Evolutionary conservation across 1,140 invertebrate genomes (phyloP).

Genomic region (Helicoverpa armigera): DNA sequence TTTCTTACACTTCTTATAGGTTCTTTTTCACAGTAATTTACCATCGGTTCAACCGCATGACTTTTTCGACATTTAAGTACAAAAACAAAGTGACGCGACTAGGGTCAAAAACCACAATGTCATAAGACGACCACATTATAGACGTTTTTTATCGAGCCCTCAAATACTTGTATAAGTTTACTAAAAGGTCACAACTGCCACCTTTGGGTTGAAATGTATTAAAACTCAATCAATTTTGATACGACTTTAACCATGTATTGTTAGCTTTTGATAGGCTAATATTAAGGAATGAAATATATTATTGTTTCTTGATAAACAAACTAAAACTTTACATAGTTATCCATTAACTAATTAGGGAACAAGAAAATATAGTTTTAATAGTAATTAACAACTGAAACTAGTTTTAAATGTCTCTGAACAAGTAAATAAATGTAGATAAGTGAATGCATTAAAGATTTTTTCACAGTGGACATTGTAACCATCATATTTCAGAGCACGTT

Average conservation of each 20-base stretch:
- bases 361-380: too few relatives aligned
- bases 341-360: too few relatives aligned
- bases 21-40: neutral
- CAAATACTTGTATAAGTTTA: conserved; percentile 23
- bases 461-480: neutral
- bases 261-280: too few relatives aligned
- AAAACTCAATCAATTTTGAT: neutral
- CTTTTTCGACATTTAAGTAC: conserved; percentile 38
- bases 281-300: too few relatives aligned
- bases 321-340: too few relatives aligned
- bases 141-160: conserved; percentile 14
- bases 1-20: neutral
- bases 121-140: conserved; percentile 6
- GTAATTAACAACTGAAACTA: too few relatives aligned
- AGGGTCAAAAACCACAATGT: conserved; percentile 50
- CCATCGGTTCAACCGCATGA: conserved; percentile 13
- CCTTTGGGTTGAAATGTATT: conserved; percentile 7
- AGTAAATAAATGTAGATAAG: too few relatives aligned
- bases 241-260: too few relatives aligned
- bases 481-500: conserved; percentile 5
- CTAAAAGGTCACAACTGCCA: conserved; percentile 32
- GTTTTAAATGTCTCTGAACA: too few relatives aligned
- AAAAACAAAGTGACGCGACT: conserved; percentile 27
- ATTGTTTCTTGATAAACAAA: too few relatives aligned
- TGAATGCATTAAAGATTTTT: too few relatives aligned